Base-by-base conservation (phyloP, 1,140 invertebrate species). In the Diorhabda carinulata region DNA sequence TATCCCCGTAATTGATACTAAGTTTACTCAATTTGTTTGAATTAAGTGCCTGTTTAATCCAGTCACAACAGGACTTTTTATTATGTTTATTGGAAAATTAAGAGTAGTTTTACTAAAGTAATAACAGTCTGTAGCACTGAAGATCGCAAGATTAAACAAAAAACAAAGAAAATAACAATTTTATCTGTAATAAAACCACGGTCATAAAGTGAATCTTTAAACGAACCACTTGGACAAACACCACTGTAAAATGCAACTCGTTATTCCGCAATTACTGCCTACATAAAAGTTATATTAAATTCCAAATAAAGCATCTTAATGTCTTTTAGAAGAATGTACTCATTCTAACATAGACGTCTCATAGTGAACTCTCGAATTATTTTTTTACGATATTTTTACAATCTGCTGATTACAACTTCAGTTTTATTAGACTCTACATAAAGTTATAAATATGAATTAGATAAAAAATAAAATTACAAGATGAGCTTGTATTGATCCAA, bases 251-350 rank as follows among this genome's bases (percentile, higher is more conserved):
- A 63, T 63, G 61, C 41, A 43, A 44, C 44, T 47, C 61, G 61
- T 63, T 63, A 63, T 8, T 41, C 7, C n/a, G 61, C 61, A 63
- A 63, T 63, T 63, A 63, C 61, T 63, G 61, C 41, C 61, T 9
- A 63, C 61, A 63, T 63, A 44, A 44, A 63, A 63, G 42, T 41
- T n/a, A 63, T 63, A 63, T 63, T 63, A 63, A 63, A 63, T 47
- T 43, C 42, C 61, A 41, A 63, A 63, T 63, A 63, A 63, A 63
- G 6, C 61, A 44, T 42, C 43, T 60, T 60, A 42, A 60, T 60
- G 58, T 6, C 58, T 25, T 10, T 10, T 42, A 60, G 25, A 10
- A 60, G 10, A 7, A n/a, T 42, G 58, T 42, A 2, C 41, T 60
- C 41, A 6, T 42, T 60, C n/a, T n/a, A n/a, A 52, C 47, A 52